Base-by-base conservation (phyloP, 1,140 invertebrate species). In the Cryptotermes secundus region DNA sequence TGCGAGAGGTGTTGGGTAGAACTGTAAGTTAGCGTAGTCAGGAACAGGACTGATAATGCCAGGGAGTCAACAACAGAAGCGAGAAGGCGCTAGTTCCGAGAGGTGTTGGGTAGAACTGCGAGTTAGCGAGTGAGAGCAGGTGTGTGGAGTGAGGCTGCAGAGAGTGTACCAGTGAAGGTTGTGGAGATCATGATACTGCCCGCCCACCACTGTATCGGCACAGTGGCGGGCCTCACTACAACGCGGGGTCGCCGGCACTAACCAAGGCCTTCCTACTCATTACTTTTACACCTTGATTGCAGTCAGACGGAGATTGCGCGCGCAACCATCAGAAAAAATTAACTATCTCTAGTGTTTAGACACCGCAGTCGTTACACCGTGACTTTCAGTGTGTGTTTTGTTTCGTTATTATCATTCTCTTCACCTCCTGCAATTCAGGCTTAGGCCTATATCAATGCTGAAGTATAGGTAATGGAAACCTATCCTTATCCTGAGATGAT, bases 211-310 rank as follows among this genome's bases (percentile, higher is more conserved):
- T 72, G 59, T 72, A 72, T 7, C 14, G n/a, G 59, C 59, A n/a
- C 59, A 72, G 59, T 72, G 59, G 59, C 59, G 59, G 59, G 59
- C 59, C 59, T 6, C 26, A 31, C 59, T 31, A 4, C 4, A 16
- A 31, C 26, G n/a, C n/a, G 59, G 59, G 59, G 59, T 72, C 59
- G 59, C 59, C 59, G 59, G 59, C 59, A 72, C 59, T 72, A 72
- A 3, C 59, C 59, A 72, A 72, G 59, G 59, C 59, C 59, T 72
- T 72, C 59, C 59, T 72, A 31, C 59, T 72, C 59, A 72, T 72
- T 72, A 72, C 59, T 72, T 72, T 72, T 72, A 72, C 59, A 72
- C 59, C 59, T 72, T 72, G 59, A 72, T 72, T 72, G 59, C 59
- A 72, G 59, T n/a, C 59, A 72, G 59, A 72, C 59, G 59, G 59